Base-by-base conservation (phyloP, 2,113 vertebrate genomes). In the Echinops telfairi region DNA sequence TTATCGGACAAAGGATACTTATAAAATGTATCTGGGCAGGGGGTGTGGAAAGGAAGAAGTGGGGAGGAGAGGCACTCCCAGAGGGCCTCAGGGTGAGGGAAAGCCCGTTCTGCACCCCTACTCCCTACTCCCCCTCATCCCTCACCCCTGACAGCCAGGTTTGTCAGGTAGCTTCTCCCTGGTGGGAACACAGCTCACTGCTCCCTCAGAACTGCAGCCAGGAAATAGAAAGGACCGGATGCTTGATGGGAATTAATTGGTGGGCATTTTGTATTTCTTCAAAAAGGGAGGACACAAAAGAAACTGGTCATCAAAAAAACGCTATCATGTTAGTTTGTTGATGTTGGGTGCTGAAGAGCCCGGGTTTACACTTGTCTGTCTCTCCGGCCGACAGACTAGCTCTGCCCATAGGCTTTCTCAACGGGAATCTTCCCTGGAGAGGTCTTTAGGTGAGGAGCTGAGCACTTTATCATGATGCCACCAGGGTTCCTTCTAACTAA, bases 41-140 rank as follows among this genome's bases (percentile, higher is more conserved):
- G 9, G 1, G 20, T 7, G 1, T 2, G 15, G 10, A 36, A 0
- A 0, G 33, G 19, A 78, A 53, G 12, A 3, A 36, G 38, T 17
- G 12, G 38, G 15, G n/a, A 12, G 31, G 2, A 4, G 60, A 29
- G 40, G 11, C 17, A 1, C 1, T 11, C 58, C n/a, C 86, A 36
- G n/a, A 17, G 2, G 6, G 22, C 23, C 4, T 0, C 23, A 33
- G 43, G 66, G 12, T 1, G 38, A 78, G 31, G 73, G 22, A 25
- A 40, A 66, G 27, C 8, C 47, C 47, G 10, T 53, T 53, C 47
- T 14, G 9, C 12, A 53, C 9, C 47, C 47, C 47, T 53, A 14
- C 47, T 9, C 12, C 12, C 47, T 53, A 6, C 12, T 14, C 47
- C 47, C 47, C 47, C 47, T 14, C 47, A 6, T 14, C 47, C 47